Evolutionary conservation across 2,888 invertebrate species (phyloP), one percentile per base, ranked within the genome.

Genomic region (Polyommatus icarus): DNA sequence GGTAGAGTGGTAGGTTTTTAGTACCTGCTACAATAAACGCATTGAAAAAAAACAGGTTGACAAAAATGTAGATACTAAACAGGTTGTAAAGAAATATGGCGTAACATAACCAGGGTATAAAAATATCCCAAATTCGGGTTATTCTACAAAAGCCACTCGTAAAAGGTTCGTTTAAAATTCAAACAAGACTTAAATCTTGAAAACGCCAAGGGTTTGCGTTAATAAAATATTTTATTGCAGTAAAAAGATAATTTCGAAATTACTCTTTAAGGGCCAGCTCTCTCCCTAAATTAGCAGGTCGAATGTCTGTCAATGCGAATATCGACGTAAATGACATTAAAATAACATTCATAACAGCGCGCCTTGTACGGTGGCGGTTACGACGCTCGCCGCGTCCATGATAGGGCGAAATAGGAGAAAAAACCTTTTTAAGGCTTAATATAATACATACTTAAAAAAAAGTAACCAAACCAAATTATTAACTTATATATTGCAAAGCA

Each of bases 201-300:
- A 36, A 75, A 50, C 29, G 50, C 75, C 46, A 75, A 54, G 75
- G 75, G 75, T 75, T 75, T 50, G 54, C 50, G 50, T 54, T 54
- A 46, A 29, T 75, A 75, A 75, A 75, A 75, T 50, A 75, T 75
- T 54, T 75, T 75, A 75, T 75, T 75, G 24, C 46, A 50, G 50
- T 75, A 18, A 59, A 77, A 57, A 57, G 57, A 77, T 72, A 73
- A 72, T 59, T 77, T 57, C 72, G 77, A 73, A 77, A 77, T 77
- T 73, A 36, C 77, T 36, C 57, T 73, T 36, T n/a, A n/a, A n/a
- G n/a, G n/a, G n/a, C n/a, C n/a, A n/a, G n/a, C n/a, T n/a, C n/a
- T n/a, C n/a, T n/a, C n/a, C n/a, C n/a, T n/a, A n/a, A n/a, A n/a
- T n/a, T n/a, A n/a, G n/a, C n/a, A n/a, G n/a, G n/a, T n/a, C n/a